Percentiles rank a stretch among this genome's conserved stretches.
Evolutionary conservation across 2,113 vertebrate genomes (phyloP).

Genomic region (Lagenorhynchus albirostris): DNA sequence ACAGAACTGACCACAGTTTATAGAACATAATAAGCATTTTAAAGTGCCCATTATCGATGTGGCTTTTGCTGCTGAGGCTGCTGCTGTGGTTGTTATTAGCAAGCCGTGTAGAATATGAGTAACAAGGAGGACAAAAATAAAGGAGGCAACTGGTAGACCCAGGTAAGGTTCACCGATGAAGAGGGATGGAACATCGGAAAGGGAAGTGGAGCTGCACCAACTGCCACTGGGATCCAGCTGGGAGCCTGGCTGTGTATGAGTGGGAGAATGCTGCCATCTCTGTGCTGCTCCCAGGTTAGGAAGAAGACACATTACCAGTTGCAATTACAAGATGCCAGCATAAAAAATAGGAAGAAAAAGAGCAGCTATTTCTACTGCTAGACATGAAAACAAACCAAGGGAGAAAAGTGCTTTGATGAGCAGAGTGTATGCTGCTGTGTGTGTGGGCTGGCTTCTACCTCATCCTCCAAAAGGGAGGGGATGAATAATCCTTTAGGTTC

Average conservation of each 20-base stretch:
- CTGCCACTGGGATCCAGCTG: neutral
- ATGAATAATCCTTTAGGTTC: conserved; percentile 20
- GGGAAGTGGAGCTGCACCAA: neutral
- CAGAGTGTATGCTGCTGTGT: neutral
- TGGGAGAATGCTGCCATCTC: neutral
- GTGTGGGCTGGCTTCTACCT: neutral
- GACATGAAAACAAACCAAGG: conserved; percentile 50
- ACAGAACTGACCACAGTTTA: neutral
- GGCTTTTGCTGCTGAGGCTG: neutral
- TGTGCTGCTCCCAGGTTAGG: neutral
- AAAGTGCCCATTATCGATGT: neutral
- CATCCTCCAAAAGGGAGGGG: neutral
- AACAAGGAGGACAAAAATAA: neutral
- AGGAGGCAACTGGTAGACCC: neutral
- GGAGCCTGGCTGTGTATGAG: neutral
- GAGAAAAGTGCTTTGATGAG: conserved; percentile 32
- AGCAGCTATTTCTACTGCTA: conserved; percentile 44
- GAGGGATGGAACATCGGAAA: accelerated
- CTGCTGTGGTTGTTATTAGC: neutral
- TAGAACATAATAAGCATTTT: neutral
- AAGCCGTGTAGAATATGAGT: neutral
- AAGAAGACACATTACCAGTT: conserved; percentile 27
- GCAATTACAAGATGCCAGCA: conserved; percentile 23
- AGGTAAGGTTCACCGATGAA: neutral
- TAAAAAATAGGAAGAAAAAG: conserved; percentile 20